These are phyloP conservation scores for Felis catus DNA, from an alignment of 2,113 vertebrate genomes.

Conservation along the genomic window DNA sequence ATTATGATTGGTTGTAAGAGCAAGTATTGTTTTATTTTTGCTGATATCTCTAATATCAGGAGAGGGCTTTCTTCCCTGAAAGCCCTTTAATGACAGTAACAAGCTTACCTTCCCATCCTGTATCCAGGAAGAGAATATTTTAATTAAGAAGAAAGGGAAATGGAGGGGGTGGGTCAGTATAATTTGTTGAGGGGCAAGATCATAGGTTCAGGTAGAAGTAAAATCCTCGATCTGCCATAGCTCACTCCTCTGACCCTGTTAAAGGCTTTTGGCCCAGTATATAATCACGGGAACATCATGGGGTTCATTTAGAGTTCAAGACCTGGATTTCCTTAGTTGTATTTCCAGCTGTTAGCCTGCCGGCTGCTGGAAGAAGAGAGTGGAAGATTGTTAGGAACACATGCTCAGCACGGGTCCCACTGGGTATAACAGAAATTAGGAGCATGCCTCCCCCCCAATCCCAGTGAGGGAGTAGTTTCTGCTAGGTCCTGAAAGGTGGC, in stretches of 20 bases:
- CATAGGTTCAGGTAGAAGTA: background rate
- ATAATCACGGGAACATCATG: background rate
- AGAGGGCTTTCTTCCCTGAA: background rate
- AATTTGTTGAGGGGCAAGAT: background rate
- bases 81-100: background rate
- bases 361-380: background rate
- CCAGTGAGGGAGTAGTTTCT: background rate
- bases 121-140: background rate
- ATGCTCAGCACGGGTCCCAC: background rate
- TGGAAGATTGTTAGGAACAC: background rate
- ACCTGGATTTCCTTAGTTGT: background rate
- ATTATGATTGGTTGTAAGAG: background rate
- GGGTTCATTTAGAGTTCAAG: background rate
- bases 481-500: accelerated
- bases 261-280: background rate
- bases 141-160: background rate
- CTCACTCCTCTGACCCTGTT: background rate
- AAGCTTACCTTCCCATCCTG: background rate
- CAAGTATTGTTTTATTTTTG: background rate
- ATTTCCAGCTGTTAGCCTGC: background rate
- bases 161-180: background rate
- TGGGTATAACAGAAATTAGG: background rate
- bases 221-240: background rate
- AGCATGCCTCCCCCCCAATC: background rate
- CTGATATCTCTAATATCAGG: background rate